Base-by-base conservation (phyloP, 2,113 vertebrate species). In the Oreochromis aureus region DNA sequence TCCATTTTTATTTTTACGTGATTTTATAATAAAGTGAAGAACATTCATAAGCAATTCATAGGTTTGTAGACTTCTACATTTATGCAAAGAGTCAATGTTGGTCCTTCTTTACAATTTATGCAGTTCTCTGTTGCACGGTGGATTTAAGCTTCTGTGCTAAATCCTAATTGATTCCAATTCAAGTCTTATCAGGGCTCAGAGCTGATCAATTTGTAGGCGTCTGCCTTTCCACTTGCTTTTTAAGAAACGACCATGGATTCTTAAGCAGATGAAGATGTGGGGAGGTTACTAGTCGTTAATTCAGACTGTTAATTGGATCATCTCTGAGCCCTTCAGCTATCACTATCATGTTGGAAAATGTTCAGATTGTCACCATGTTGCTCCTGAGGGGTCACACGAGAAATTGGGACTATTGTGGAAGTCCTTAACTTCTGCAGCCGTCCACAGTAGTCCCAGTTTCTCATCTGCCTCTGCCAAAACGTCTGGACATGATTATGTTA, bases 21-120 rank as follows among this genome's bases (percentile, higher is more conserved):
- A 9, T 73, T 44, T 44, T 73, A 27, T 18, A 16, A 16, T 27
- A 16, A 46, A 44, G 13, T 6, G 2, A 73, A 73, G 39, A 46
- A 4, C 2, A 27, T 10, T 73, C 39, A 1, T 71, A 16, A 24
- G 22, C 22, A 16, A 16, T 0, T 0, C 5, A 73, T 46, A 6
- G 13, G 22, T 46, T 73, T 73, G 22, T 27, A 73, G 22, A 16
- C 2, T 44, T 71, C 39, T 71, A 44, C 22, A 71, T 71, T 24
- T 71, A 71, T 71, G 39, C 39, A 44, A 0, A 71, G 39, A 71
- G 13, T 44, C 66, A 10, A 9, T 41, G n/a, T 71, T 71, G 66
- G 7, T 36, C 7, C 36, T 44, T 41, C 3, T 41, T 44, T 41
- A 16, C n/a, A 71, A 71, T 15, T 24, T 1, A 15, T 71, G n/a